Evolutionary conservation across 2,888 invertebrate species (phyloP), one percentile per base, ranked within the genome.

Genomic region (Bellardia bayeri): DNA sequence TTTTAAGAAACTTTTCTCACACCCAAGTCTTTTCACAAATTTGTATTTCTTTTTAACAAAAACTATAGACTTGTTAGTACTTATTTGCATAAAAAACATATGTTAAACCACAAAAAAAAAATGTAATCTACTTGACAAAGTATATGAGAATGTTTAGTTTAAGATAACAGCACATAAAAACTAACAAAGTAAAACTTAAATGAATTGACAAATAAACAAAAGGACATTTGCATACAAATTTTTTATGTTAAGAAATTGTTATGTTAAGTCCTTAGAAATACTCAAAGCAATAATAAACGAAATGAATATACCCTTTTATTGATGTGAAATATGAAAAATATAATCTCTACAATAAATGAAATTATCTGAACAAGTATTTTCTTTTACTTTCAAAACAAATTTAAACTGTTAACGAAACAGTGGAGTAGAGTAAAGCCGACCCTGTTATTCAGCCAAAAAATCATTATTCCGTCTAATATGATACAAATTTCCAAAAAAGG

Each of bases 171-270:
- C 23, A 33, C 8, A 45, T 49, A 61, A 61, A 11, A 33, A 64
- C 63, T 2, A 74, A 85, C 54, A 79, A 76, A 37, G 13, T 69
- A 7, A 14, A 83, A 56, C 54, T 64, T 71, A 78, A 85, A 79
- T 75, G 54, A 85, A 79, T 87, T 87, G 87, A 87, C 85, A 87
- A 87, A 85, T 85, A 87, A 87, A 85, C 85, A 76, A 81, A 23
- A 72, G 72, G 61, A 75, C 66, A 79, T 87, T 85, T 87, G 76
- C 86, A 78, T 78, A 85, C 82, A 71, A 84, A 68, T 78, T 58
- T 75, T 9, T 16, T 82, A 66, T 75, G 75, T 30, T 45, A 85
- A 76, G 85, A 69, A 81, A 42, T 37, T 68, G 30, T 16, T 54
- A 11, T 7, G 51, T 9, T 40, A 6, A 45, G 49, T 61, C 37